These are phyloP conservation scores for Cercopithecus diana DNA, from an alignment of 2,797 vertebrate species.

Conservation along the genomic window DNA sequence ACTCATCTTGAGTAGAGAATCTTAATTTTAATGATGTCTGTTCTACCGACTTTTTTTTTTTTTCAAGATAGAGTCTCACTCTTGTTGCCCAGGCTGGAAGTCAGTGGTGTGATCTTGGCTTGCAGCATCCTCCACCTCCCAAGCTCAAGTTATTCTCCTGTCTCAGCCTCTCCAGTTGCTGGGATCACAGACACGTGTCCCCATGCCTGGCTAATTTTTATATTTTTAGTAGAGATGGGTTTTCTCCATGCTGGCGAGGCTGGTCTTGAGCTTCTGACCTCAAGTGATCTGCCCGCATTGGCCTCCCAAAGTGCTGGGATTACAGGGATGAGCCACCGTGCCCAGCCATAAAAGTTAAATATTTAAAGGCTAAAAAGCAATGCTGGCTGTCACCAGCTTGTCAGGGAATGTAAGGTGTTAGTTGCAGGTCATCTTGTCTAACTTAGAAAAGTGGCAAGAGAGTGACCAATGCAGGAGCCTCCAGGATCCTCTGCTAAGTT, in stretches of 20 bases:
- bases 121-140: not conserved
- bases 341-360: not conserved
- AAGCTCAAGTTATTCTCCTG: not conserved
- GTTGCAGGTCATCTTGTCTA: no score
- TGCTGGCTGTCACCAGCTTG: not conserved
- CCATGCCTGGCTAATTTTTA: not conserved
- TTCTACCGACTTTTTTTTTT: no score
- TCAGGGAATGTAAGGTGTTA: not conserved
- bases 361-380: not conserved
- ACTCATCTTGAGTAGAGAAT: no score
- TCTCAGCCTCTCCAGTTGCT: not conserved
- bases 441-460: not conserved
- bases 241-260: not conserved
- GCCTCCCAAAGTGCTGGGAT: not conserved
- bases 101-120: not conserved
- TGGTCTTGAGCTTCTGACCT: not conserved
- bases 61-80: no score
- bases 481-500: not conserved
- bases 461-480: no score
- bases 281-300: not conserved
- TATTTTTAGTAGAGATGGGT: not conserved
- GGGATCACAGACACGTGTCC: not conserved
- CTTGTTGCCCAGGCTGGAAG: no score
- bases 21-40: no score
- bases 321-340: not conserved